Conservation (phyloP, 2,797 vertebrate species). For the Ibycter americanus region DNA sequence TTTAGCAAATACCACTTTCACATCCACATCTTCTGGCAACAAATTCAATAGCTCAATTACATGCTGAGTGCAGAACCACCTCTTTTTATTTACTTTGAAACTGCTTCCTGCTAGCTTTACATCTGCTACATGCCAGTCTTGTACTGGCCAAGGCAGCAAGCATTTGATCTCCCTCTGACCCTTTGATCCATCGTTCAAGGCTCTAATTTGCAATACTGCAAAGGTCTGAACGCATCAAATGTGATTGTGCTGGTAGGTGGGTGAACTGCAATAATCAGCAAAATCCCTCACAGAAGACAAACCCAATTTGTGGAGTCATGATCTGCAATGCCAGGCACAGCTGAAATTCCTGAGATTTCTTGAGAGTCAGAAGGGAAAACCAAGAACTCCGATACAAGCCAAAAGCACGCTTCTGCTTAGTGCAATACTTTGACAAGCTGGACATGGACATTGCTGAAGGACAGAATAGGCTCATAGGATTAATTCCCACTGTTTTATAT, state of each 20-base stretch:
- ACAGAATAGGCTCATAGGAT: neutral
- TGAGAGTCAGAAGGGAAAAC: neutral
- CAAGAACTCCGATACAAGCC: neutral
- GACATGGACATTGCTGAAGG: neutral
- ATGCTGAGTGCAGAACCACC: neutral
- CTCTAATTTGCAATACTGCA: neutral
- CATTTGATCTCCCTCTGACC: neutral
- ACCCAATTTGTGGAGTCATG: neutral
- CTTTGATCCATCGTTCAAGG: neutral
- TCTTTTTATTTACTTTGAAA: slow-evolving; percentile 23
- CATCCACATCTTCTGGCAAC: neutral
- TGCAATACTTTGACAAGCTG: neutral
- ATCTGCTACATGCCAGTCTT: neutral
- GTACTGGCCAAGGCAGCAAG: neutral
- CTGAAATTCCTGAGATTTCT: neutral
- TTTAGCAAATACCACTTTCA: neutral
- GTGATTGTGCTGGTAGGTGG: neutral
- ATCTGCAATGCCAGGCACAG: neutral
- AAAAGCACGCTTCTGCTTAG: neutral
- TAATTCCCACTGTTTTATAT: neutral
- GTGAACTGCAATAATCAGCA: neutral
- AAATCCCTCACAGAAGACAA: neutral
- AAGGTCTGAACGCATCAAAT: neutral
- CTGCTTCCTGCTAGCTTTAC: neutral
- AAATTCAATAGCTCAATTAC: neutral